These are phyloP conservation scores for Xestia c-nigrum DNA, from an alignment of 2,888 invertebrate genomes.

Conservation along the genomic window DNA sequence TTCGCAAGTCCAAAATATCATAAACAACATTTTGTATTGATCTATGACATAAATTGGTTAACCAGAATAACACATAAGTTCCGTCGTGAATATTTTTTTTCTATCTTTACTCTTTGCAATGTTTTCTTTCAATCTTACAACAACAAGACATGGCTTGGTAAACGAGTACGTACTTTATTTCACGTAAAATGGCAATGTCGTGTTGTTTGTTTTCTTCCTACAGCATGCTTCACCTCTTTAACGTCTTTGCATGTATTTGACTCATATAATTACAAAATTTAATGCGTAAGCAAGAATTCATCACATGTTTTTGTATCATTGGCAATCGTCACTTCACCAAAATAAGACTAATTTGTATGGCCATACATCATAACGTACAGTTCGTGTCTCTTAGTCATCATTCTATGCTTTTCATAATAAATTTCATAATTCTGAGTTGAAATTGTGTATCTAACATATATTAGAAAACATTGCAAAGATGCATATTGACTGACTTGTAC, in stretches of 20 bases:
- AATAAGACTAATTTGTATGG: conserved; percentile 88
- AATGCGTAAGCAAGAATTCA: conserved; percentile 75
- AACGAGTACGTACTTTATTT: conserved; percentile 62
- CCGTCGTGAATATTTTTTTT: conserved; percentile 71
- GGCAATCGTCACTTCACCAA: conserved; percentile 73
- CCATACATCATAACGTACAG: conserved; percentile 72
- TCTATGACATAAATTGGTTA: conserved; percentile 19
- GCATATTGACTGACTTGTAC: conserved; percentile 52
- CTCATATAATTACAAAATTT: conserved; percentile 66
- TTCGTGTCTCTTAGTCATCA: conserved; percentile 50
- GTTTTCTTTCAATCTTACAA: conserved; percentile 83
- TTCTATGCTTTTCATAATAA: conserved; percentile 66
- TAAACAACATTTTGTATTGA: conserved; percentile 25
- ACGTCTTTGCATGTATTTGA: conserved; percentile 76
- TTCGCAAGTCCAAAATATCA: conserved; percentile 3
- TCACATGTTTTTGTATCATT: conserved; percentile 71
- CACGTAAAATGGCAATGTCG: conserved; percentile 70
- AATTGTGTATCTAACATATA: conserved; percentile 41
- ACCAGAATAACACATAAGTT: conserved; percentile 51
- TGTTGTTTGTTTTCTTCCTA: conserved; percentile 75
- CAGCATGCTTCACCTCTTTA: conserved; percentile 79
- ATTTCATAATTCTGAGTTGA: conserved; percentile 57
- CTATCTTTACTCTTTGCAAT: conserved; percentile 87
- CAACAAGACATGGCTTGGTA: conserved; percentile 77
- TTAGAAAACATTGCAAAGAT: conserved; percentile 89